Evolutionary conservation across 2,113 vertebrate species (phyloP), one percentile per base, ranked within the genome.

Genomic region (Nansenia antarctica): DNA sequence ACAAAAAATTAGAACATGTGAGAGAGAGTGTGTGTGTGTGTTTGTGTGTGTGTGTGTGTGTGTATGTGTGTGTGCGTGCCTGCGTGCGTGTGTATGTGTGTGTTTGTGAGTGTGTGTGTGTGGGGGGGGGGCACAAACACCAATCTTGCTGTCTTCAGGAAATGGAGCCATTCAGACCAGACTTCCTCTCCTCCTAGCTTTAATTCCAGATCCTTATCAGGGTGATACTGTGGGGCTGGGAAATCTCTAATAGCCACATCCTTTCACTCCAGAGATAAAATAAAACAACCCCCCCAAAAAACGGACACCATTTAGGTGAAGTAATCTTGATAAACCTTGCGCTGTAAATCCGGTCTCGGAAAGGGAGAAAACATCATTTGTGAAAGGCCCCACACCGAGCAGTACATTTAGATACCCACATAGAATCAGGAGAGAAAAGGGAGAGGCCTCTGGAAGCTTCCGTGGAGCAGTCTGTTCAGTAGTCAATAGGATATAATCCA

Each of bases 131-230:
- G 27, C 31, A 72, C 74, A 29, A 8, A 53, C 61, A 49, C 18
- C 55, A 61, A 52, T 86, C 73, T 67, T 69, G 69, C 70, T 74
- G 69, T 79, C 75, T 63, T 14, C 1, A 24, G 49, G 72, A 78
- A 85, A 85, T 73, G 32, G 70, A 73, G 76, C 69, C 22, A 54
- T 58, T 73, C 39, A 11, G 61, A 62, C 63, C 26, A 22, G 26
- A 55, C 37, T 67, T 62, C 58, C 63, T 29, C n/a, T 39, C 5
- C 30, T n/a, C 7, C 34, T 18, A 57, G n/a, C n/a, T 75, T 62
- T 74, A 66, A 73, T 77, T 81, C 79, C 3, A 82, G 86, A 88
- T 86, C 59, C 67, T 74, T 82, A 78, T 83, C 81, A 3, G 14
- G 1, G 29, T 60, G 9, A 27, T 65, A 37, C 22, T 32, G 70